A percentile compares a stretch with the other conserved stretches of the same genome.
These are phyloP conservation scores for Perca flavescens DNA, from an alignment of 2,113 vertebrate species.

Conservation along the genomic window DNA sequence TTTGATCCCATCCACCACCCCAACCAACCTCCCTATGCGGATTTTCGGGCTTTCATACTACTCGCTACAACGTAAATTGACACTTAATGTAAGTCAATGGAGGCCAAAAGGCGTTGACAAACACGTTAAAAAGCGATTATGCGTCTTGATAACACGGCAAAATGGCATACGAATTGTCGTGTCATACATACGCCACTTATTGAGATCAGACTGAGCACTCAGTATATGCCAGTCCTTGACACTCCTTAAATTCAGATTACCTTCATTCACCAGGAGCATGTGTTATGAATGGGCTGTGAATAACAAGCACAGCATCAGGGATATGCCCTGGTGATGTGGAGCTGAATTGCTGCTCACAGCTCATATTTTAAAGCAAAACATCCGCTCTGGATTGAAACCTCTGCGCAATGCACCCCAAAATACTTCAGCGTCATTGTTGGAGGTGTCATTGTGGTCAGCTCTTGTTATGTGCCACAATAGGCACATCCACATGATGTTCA, in stretches of 20 bases:
- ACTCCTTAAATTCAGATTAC: conserved; percentile 27
- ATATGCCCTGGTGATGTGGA: conserved; percentile 14
- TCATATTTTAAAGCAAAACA: conserved; percentile 46
- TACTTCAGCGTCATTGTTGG: conserved; percentile 25
- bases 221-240: conserved; percentile 10
- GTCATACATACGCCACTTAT: too few species aligned
- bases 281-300: conserved; percentile 36
- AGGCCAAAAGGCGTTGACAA: too few species aligned
- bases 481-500: conserved; percentile 23
- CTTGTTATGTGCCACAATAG: conserved; percentile 39
- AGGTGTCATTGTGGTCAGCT: conserved; percentile 52
- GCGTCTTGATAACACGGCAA: too few species aligned
- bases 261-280: conserved; percentile 27
- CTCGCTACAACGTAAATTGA: too few species aligned
- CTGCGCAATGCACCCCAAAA: conserved; percentile 25
- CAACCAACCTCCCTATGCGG: too few species aligned
- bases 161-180: too few species aligned
- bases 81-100: too few species aligned
- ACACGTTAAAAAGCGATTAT: too few species aligned
- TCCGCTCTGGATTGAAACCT: conserved; percentile 33
- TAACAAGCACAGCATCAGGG: conserved; percentile 9
- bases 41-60: too few species aligned
- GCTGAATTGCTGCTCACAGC: conserved; percentile 41
- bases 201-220: too few species aligned
- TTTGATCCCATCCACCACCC: too few species aligned